Evolutionary conservation across 2,797 vertebrate species (phyloP).

Genomic region (Aeoliscus strigatus): DNA sequence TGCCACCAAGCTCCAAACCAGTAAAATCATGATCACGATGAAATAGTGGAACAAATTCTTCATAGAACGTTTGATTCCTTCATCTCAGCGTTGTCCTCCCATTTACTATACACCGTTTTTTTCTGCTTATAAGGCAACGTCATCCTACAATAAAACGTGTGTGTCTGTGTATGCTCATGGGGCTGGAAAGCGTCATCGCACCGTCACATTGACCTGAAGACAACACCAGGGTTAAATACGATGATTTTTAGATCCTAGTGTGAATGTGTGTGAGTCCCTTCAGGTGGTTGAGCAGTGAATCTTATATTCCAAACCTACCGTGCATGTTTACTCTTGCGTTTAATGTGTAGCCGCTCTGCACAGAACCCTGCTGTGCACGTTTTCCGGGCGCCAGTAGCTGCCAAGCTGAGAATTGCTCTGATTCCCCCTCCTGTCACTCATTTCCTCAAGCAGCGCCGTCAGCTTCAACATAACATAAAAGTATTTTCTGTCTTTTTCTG

Average conservation of each 20-base stretch:
- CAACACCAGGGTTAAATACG: no score
- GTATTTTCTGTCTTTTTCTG: background rate
- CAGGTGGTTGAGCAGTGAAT: constrained; percentile 14
- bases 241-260: no score
- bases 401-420: background rate
- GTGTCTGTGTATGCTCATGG: no score
- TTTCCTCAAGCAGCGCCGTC: background rate
- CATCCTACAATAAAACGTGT: no score
- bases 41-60: no score
- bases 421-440: background rate
- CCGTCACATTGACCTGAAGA: no score
- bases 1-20: background rate
- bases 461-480: constrained; percentile 9
- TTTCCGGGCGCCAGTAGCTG: background rate
- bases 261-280: constrained; percentile 19
- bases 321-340: constrained; percentile 3
- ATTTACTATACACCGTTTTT: no score
- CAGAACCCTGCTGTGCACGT: background rate
- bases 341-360: background rate
- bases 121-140: no score
- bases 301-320: background rate
- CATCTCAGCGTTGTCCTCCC: no score
- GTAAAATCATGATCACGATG: no score
- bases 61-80: no score
- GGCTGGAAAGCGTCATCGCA: no score